These are phyloP conservation scores for Oreonectes daqikongensis DNA, from an alignment of 2,797 vertebrate species.

Conservation along the genomic window DNA sequence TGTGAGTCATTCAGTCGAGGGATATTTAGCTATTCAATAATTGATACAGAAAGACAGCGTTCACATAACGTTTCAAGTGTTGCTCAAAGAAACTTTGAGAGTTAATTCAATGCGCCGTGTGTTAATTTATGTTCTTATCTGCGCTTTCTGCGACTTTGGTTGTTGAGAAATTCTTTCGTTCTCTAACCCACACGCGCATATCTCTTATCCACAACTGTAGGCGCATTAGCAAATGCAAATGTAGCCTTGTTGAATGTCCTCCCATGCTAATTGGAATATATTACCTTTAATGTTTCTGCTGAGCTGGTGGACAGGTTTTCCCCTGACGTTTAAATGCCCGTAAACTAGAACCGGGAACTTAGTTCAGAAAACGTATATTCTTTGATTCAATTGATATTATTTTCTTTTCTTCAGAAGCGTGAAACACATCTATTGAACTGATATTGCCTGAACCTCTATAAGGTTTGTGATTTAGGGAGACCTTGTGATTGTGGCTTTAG, in stretches of 20 bases:
- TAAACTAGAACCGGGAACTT: background rate
- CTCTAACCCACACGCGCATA: constrained; percentile 13
- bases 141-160: background rate
- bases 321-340: background rate
- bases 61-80: background rate
- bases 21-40: constrained; percentile 6
- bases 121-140: constrained; percentile 12
- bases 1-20: constrained; percentile 8
- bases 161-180: constrained; percentile 5
- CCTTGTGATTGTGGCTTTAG: background rate
- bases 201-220: constrained; percentile 36
- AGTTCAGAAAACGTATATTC: background rate
- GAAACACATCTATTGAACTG: background rate
- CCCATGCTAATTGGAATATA: constrained; percentile 55
- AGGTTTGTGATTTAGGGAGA: background rate
- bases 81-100: background rate
- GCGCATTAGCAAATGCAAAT: constrained; percentile 36
- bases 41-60: background rate
- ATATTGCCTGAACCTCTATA: background rate
- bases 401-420: background rate
- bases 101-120: background rate
- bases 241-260: constrained; percentile 40
- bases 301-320: constrained; percentile 17
- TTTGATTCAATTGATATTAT: constrained; percentile 12
- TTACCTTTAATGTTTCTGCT: constrained; percentile 49